phyloP scores from a whole-genome alignment of 2,888 invertebrate genomes.

The Lasius platythorax region DNA sequence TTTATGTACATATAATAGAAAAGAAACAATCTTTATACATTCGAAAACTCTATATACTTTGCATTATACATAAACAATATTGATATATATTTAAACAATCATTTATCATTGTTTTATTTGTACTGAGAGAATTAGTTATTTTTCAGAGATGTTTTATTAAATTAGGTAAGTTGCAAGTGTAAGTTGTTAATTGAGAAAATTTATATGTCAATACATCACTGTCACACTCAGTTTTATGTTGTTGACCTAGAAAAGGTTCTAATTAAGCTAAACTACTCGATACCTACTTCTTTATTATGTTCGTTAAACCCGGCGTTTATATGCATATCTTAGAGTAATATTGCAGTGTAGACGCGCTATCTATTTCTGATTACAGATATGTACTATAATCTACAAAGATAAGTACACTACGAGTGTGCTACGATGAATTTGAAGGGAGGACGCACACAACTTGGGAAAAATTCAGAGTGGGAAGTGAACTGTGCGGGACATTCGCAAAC shows the following conservation, averaged over 20 bases:
- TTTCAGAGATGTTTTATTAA: conserved; percentile 52
- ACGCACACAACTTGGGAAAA: conserved; percentile 75
- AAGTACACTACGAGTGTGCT: conserved; percentile 82
- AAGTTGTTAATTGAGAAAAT: conserved; percentile 45
- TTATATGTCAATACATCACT: background rate
- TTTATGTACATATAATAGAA: conserved; percentile 39
- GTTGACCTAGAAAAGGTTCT: background rate
- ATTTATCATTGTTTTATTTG: conserved; percentile 29
- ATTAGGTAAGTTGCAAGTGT: conserved; percentile 62
- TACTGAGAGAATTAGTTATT: conserved; percentile 40
- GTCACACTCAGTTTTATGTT: conserved; percentile 19
- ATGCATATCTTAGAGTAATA: conserved; percentile 45
- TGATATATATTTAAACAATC: background rate
- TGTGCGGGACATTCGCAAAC: conserved; percentile 78
- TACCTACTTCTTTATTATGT: conserved; percentile 6
- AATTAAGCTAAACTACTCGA: conserved; percentile 3
- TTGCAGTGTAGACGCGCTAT: conserved; percentile 68
- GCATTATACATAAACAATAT: background rate
- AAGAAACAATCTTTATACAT: conserved; percentile 11
- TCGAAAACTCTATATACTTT: conserved; percentile 11
- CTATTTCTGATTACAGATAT: conserved; percentile 82
- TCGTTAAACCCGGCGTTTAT: conserved; percentile 15
- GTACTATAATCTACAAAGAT: conserved; percentile 83
- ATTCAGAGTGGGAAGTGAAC: conserved; percentile 81
- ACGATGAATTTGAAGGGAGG: conserved; percentile 80